Evolutionary conservation across 2,888 invertebrate genomes (phyloP).

Genomic region (Oscheius sp.): DNA sequence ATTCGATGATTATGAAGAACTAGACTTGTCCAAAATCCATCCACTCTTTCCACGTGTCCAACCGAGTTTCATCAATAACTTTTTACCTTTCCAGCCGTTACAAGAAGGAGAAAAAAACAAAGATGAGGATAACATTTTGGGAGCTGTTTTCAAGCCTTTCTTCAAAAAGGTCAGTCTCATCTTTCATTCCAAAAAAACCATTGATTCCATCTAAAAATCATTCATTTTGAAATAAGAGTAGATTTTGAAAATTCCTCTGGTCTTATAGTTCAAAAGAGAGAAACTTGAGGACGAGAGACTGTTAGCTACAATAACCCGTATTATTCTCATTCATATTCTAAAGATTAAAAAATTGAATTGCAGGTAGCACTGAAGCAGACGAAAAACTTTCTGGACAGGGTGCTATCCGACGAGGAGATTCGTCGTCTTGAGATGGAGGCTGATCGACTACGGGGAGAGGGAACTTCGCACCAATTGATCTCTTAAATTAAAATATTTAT

Average conservation of each 20-base stretch:
- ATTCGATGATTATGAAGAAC: constrained; percentile 18
- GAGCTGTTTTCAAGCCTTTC: constrained; percentile 50
- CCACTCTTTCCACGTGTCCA: constrained; percentile 52
- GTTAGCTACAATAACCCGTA: no score
- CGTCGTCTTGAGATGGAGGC: neutral
- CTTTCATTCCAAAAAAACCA: no score
- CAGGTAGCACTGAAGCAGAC: constrained; percentile 51
- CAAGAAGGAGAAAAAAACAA: constrained; percentile 6
- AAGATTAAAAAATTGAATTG: neutral
- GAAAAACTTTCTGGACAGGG: constrained; percentile 44
- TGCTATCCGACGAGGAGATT: constrained; percentile 39
- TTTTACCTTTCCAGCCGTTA: constrained; percentile 32
- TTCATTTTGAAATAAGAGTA: no score
- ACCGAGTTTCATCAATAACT: constrained; percentile 42
- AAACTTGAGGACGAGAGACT: no score
- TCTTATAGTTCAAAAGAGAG: no score
- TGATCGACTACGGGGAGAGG: constrained; percentile 23
- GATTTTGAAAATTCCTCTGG: no score
- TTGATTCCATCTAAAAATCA: no score
- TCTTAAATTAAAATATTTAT: constrained; percentile 15
- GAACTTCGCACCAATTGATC: constrained; percentile 10
- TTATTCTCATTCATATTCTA: no score
- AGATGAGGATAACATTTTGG: constrained; percentile 30
- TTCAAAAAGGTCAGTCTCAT: constrained; percentile 45
- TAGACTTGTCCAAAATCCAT: constrained; percentile 41